Evolutionary conservation across 2,113 vertebrate species (phyloP).

Genomic region (Pygoscelis adeliae): DNA sequence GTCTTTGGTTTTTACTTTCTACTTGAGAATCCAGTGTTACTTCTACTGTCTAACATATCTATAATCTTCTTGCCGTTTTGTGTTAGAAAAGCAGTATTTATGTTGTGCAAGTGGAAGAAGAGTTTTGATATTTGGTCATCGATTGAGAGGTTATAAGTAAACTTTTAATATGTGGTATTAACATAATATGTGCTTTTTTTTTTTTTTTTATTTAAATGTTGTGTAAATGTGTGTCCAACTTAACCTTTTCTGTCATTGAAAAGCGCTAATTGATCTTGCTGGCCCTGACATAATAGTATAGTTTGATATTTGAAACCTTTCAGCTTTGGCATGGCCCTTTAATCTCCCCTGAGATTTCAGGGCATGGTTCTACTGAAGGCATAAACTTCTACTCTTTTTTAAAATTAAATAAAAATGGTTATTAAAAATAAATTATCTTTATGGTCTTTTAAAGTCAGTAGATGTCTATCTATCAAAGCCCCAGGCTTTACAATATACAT

Average conservation of each 20-base stretch:
- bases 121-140: background rate
- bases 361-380: conserved; percentile 37
- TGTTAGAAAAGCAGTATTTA: background rate
- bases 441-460: background rate
- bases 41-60: background rate
- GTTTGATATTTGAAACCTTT: conserved; percentile 82
- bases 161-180: background rate
- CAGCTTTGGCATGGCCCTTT: conserved; percentile 64
- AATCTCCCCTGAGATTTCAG: conserved; percentile 74
- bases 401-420: conserved; percentile 13
- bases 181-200: background rate
- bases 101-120: background rate
- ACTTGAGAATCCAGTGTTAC: background rate
- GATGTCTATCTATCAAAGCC: background rate
- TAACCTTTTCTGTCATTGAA: conserved; percentile 78
- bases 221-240: conserved; percentile 48
- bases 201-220: background rate
- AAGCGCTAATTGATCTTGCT: conserved; percentile 80
- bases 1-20: background rate
- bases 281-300: conserved; percentile 75
- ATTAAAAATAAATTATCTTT: background rate
- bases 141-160: background rate
- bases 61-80: background rate
- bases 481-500: background rate
- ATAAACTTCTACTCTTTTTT: conserved; percentile 19